A percentile compares a stretch with the other conserved stretches of the same genome.
Conservation (phyloP, 2,797 vertebrate genomes). For the Astyanax mexicanus region DNA sequence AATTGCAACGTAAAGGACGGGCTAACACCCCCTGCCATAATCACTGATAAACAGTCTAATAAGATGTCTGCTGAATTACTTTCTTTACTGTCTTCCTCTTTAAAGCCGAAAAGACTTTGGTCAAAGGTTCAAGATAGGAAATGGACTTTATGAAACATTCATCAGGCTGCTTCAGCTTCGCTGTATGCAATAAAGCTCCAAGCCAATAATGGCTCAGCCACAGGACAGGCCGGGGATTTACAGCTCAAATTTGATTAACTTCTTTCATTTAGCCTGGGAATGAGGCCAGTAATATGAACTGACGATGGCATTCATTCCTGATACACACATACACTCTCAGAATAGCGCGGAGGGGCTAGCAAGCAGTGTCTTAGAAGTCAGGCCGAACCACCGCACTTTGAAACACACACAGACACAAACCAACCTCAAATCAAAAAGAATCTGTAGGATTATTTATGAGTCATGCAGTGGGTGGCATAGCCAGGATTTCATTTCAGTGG, state of each 20-base stretch:
- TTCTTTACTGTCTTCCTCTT: neutral
- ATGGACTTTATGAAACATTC: slow-evolving; percentile 50
- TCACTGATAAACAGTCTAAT: slow-evolving; percentile 14
- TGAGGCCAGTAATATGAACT: slow-evolving; percentile 35
- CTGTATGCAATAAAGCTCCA: slow-evolving; percentile 13
- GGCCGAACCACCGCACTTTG: neutral
- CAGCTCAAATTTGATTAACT: slow-evolving; percentile 50
- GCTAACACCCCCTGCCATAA: neutral
- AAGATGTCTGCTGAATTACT: neutral
- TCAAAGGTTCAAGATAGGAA: slow-evolving; percentile 20
- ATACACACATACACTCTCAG: neutral
- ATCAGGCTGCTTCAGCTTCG: slow-evolving; percentile 20
- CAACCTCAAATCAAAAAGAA: neutral
- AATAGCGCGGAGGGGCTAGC: neutral
- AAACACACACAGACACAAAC: neutral
- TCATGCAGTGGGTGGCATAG: too few species aligned
- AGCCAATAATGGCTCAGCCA: slow-evolving; percentile 21
- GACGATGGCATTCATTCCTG: slow-evolving; percentile 10
- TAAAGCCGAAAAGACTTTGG: neutral
- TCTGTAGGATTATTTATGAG: neutral
- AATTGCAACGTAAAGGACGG: neutral
- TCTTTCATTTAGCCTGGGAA: slow-evolving; percentile 52
- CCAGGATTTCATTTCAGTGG: too few species aligned
- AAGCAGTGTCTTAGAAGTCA: neutral
- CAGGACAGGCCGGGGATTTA: slow-evolving; percentile 48